Evolutionary conservation across 2,888 invertebrate species (phyloP).

Genomic region (Limnephilus auricula): DNA sequence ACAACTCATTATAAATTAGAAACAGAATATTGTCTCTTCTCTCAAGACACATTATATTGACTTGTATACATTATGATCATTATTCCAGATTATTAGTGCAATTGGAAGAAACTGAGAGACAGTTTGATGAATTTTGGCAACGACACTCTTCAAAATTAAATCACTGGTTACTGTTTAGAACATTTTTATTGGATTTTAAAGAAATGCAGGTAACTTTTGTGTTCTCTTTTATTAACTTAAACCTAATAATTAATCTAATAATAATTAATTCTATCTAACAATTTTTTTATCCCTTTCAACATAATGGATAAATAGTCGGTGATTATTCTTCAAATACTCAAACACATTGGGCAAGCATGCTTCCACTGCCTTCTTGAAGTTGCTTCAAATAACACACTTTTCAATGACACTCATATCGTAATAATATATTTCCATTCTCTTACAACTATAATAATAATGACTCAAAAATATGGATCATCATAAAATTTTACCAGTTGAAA

Average conservation of each 20-base stretch:
- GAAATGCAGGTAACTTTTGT: slow-evolving; percentile 84
- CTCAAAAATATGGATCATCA: background rate
- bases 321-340: background rate
- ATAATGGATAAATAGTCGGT: background rate
- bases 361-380: background rate
- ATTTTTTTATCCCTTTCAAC: background rate
- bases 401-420: background rate
- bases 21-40: background rate
- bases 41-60: slow-evolving; percentile 4
- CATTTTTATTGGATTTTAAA: slow-evolving; percentile 96
- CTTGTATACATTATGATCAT: slow-evolving; percentile 25
- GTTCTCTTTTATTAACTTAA: slow-evolving; percentile 17
- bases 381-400: background rate
- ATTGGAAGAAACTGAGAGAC: slow-evolving; percentile 94
- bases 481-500: background rate
- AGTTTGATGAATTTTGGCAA: slow-evolving; percentile 96
- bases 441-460: background rate
- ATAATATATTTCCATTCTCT: background rate
- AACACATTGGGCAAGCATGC: background rate
- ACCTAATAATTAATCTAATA: no score
- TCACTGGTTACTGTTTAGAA: slow-evolving; percentile 92
- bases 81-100: slow-evolving; percentile 89
- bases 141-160: slow-evolving; percentile 93
- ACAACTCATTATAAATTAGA: background rate
- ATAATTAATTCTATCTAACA: background rate